These are phyloP conservation scores for Phaonia tiefii DNA, from an alignment of 2,888 invertebrate genomes.

Conservation along the genomic window DNA sequence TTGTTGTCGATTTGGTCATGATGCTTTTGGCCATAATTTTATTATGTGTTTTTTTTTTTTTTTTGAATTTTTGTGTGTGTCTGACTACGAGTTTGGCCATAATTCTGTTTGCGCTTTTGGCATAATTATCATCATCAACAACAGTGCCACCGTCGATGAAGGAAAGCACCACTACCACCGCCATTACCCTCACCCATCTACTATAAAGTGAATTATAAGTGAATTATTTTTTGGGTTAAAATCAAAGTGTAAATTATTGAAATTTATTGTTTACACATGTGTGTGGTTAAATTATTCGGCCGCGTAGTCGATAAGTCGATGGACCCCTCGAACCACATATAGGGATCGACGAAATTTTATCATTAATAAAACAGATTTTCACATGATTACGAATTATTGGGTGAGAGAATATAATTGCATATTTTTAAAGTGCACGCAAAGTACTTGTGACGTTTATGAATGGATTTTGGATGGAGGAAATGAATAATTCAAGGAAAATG, in stretches of 20 bases:
- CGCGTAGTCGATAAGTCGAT: too few relatives aligned
- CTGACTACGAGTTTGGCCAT: conserved; percentile 55
- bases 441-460: background rate
- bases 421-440: background rate
- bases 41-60: conserved; percentile 1
- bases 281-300: background rate
- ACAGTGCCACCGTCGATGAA: conserved; percentile 17
- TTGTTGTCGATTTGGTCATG: conserved; percentile 8
- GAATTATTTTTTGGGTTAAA: conserved; percentile 17
- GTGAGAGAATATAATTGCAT: conserved; percentile 21
- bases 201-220: background rate
- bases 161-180: conserved; percentile 26
- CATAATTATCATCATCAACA: conserved; percentile 58
- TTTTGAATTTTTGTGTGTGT: background rate
- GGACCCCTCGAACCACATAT: background rate
- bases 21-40: conserved; percentile 13
- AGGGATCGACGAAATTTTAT: conserved; percentile 1
- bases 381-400: conserved; percentile 59
- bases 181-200: background rate
- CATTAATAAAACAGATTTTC: conserved; percentile 54
- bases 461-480: background rate
- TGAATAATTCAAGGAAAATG: too few relatives aligned
- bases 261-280: conserved; percentile 56
- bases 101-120: conserved; percentile 64
- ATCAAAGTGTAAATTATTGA: conserved; percentile 54